phyloP scores from a whole-genome alignment of 2,797 vertebrate species.

The Rachycentron canadum region DNA sequence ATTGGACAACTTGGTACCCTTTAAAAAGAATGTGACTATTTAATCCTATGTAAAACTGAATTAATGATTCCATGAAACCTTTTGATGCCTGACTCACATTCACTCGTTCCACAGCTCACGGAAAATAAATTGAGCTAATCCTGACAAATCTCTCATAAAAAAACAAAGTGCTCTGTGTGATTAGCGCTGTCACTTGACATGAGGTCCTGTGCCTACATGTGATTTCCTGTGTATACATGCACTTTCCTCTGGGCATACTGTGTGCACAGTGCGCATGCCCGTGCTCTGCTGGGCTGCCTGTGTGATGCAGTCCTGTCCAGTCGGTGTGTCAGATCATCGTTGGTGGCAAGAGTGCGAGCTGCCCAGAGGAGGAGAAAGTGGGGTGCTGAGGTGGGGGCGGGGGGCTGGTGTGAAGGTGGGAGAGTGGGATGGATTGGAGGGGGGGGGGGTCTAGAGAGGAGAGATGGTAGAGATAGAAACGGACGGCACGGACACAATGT shows the following conservation, averaged over 20 bases:
- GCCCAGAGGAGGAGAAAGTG: slow-evolving; percentile 58
- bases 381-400: slow-evolving; percentile 44
- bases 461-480: slow-evolving; percentile 79
- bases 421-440: background rate
- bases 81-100: background rate
- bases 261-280: slow-evolving; percentile 50
- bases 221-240: slow-evolving; percentile 32
- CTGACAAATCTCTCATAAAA: background rate
- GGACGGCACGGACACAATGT: slow-evolving; percentile 78
- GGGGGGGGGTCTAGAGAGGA: slow-evolving; percentile 28
- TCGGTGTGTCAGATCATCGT: slow-evolving; percentile 68
- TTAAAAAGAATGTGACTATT: background rate
- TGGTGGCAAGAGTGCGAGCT: slow-evolving; percentile 70
- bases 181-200: slow-evolving; percentile 49
- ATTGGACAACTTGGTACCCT: background rate
- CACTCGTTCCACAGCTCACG: background rate
- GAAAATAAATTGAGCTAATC: background rate
- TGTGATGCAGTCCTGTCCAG: slow-evolving; percentile 29
- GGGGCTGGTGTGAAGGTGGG: slow-evolving; percentile 10
- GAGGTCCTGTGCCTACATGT: slow-evolving; percentile 10
- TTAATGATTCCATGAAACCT: background rate
- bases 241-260: slow-evolving; percentile 32
- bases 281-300: slow-evolving; percentile 26
- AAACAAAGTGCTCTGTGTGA: slow-evolving; percentile 20
- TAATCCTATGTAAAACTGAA: background rate